Conservation (phyloP, 2,888 invertebrate species). For the Escarpia spicata region DNA sequence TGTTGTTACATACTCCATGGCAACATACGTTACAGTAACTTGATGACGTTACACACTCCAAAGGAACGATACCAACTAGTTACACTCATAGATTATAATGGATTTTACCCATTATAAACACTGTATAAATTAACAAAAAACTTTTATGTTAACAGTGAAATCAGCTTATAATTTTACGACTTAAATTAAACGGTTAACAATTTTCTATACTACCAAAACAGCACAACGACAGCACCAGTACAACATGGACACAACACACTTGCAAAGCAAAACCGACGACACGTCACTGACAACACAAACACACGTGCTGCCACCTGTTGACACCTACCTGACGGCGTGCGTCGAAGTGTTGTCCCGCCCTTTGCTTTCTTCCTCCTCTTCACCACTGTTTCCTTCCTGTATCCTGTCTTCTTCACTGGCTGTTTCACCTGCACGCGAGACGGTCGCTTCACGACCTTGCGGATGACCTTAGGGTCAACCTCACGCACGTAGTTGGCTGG, state of each 20-base stretch:
- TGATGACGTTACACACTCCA: no score
- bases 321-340: conserved; percentile 61
- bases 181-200: no score
- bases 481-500: conserved; percentile 96
- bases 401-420: conserved; percentile 82
- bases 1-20: no score
- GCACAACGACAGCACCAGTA: background rate
- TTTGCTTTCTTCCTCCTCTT: conserved; percentile 70
- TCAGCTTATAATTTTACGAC: no score
- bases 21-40: no score
- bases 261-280: background rate
- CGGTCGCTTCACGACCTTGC: conserved; percentile 75
- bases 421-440: conserved; percentile 85
- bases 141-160: no score
- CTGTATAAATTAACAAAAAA: no score
- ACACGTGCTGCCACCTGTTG: background rate
- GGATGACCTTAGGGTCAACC: conserved; percentile 80
- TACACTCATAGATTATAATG: no score
- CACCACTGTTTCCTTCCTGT: conserved; percentile 52
- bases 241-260: background rate
- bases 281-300: background rate
- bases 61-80: no score
- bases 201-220: no score
- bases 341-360: conserved; percentile 42
- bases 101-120: no score